Percentiles rank a stretch among this genome's conserved stretches.
These are phyloP conservation scores for Thymelicus acteon DNA, from an alignment of 2,888 invertebrate species.

Conservation along the genomic window DNA sequence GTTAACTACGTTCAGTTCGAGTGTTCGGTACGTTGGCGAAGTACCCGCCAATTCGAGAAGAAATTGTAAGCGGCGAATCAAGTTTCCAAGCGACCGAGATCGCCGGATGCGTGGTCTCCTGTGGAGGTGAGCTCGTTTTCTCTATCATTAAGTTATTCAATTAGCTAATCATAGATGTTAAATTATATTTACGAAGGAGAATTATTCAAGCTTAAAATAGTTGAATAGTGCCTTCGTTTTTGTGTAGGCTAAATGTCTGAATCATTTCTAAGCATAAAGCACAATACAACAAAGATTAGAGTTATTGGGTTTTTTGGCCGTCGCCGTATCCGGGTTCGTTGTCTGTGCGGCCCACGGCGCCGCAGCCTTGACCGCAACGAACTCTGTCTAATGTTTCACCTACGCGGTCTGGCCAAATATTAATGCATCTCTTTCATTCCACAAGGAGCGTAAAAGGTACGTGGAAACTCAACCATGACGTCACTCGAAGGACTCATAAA, in stretches of 20 bases:
- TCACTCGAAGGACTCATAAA: background rate
- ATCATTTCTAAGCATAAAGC: conserved; percentile 1
- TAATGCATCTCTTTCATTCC: conserved; percentile 23
- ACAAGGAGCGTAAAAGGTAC: background rate
- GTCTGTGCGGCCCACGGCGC: conserved; percentile 67
- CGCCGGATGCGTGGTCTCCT: conserved; percentile 46
- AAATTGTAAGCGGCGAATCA: conserved; percentile 11
- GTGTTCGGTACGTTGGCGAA: conserved; percentile 47
- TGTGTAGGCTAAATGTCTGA: conserved; percentile 3
- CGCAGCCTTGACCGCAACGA: conserved; percentile 77
- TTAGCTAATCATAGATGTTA: background rate
- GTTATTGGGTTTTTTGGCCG: conserved; percentile 36
- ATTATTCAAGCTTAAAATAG: background rate
- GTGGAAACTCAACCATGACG: background rate
- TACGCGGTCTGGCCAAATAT: conserved; percentile 17
- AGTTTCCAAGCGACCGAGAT: conserved; percentile 34
- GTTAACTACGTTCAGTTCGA: conserved; percentile 48
- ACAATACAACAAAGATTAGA: conserved; percentile 26
- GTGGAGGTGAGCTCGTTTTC: conserved; percentile 57
- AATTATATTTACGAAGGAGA: background rate
- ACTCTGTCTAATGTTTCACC: conserved; percentile 53
- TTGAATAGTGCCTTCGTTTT: background rate
- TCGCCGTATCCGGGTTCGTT: conserved; percentile 74
- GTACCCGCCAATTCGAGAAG: conserved; percentile 45
- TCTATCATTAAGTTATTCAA: conserved; percentile 13